A percentile compares a stretch with the other conserved stretches of the same genome.
Evolutionary conservation across 1,140 invertebrate species (phyloP).

Genomic region (Drosophila elegans): DNA sequence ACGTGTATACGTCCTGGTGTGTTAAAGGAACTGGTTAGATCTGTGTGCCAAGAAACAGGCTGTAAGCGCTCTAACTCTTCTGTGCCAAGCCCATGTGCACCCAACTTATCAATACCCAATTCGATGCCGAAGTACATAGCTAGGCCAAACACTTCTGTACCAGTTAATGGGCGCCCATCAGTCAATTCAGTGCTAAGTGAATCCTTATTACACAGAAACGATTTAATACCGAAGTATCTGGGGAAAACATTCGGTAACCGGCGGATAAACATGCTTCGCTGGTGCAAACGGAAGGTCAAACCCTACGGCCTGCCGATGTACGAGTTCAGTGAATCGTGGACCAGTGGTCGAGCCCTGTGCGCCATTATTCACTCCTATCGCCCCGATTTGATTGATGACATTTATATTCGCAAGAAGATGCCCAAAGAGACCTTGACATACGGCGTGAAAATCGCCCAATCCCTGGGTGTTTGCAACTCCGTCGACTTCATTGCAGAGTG

Average conservation of each 20-base stretch:
- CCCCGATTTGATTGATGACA: slow-evolving; percentile 38
- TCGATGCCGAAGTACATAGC: no score
- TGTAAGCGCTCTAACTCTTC: background rate
- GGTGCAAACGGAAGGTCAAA: slow-evolving; percentile 30
- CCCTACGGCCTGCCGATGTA: slow-evolving; percentile 66
- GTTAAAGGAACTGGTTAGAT: background rate
- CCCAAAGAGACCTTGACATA: slow-evolving; percentile 16
- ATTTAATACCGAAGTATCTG: background rate
- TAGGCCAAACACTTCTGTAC: no score
- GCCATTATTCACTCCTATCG: slow-evolving; percentile 51
- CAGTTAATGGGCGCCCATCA: no score
- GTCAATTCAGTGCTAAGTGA: no score
- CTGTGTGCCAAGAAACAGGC: no score
- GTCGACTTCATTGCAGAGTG: slow-evolving; percentile 16
- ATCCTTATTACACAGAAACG: no score
- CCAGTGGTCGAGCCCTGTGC: slow-evolving; percentile 49
- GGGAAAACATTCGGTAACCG: slow-evolving; percentile 54
- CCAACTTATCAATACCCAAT: no score
- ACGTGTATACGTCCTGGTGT: background rate
- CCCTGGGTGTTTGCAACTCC: slow-evolving; percentile 16
- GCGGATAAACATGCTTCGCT: slow-evolving; percentile 5
- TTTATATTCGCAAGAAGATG: background rate
- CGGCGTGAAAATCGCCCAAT: slow-evolving; percentile 4
- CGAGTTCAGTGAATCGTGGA: slow-evolving; percentile 59
- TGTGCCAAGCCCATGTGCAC: no score